Percentiles rank a stretch among this genome's conserved stretches.
These are phyloP conservation scores for Ellobium chinense DNA, from an alignment of 2,888 invertebrate genomes.

Conservation along the genomic window DNA sequence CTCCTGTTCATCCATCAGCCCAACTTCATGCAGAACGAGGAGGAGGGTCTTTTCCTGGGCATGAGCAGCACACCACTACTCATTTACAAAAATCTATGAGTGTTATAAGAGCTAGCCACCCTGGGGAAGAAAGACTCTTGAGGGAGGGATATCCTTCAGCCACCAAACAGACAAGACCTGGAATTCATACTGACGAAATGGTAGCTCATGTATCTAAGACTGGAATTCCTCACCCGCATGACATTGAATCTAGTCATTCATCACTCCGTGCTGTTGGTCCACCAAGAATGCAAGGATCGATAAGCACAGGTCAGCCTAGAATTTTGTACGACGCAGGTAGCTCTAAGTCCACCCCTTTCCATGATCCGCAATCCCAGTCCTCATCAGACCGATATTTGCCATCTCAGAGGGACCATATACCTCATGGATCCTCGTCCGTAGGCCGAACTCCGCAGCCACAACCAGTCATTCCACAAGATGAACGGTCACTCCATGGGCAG, in stretches of 20 bases:
- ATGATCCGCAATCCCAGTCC: neutral
- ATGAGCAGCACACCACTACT: neutral
- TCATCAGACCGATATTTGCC: constrained; percentile 2
- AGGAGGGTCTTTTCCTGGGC: neutral
- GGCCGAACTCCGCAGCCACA: neutral
- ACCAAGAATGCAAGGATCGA: constrained; percentile 32
- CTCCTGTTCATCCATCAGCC: neutral
- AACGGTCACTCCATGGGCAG: neutral
- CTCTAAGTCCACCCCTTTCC: constrained; percentile 2
- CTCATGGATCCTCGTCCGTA: constrained; percentile 18
- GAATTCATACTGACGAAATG: neutral
- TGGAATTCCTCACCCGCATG: neutral
- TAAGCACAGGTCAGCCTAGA: constrained; percentile 43
- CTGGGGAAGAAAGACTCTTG: constrained; percentile 13
- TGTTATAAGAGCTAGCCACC: constrained; percentile 8
- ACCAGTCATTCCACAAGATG: constrained; percentile 9
- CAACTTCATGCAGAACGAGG: neutral
- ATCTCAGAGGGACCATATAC: constrained; percentile 7
- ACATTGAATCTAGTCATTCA: constrained; percentile 24
- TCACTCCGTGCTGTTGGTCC: constrained; percentile 1
- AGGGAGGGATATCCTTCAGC: constrained; percentile 5
- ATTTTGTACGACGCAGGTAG: constrained; percentile 23
- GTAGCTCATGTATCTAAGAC: neutral
- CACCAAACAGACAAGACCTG: neutral
- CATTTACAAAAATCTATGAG: constrained; percentile 7